Percentiles rank a stretch among this genome's conserved stretches.
These are phyloP conservation scores for Chondrosia reniformis DNA, from an alignment of 37 sponge, comb jelly and placozoan species.

Conservation along the genomic window DNA sequence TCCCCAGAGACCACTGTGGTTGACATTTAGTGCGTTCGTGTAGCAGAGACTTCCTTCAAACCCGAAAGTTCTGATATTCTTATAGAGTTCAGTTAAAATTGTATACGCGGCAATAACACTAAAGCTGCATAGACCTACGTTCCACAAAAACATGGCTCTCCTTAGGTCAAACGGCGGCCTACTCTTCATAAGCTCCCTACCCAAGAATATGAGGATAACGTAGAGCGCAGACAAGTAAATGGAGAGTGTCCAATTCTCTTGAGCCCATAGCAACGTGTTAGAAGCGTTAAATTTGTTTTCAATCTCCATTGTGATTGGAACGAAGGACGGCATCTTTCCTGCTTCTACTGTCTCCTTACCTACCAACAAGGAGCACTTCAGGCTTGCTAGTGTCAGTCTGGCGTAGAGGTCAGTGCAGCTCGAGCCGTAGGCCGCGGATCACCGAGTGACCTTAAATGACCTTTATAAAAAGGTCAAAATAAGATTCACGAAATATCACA, in stretches of 20 bases:
- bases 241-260: constrained; percentile 21
- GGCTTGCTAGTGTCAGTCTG: no score
- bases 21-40: background rate
- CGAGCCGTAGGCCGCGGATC: no score
- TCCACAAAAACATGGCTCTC: constrained; percentile 63
- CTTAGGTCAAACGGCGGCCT: constrained; percentile 44
- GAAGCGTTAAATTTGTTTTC: constrained; percentile 5
- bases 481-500: no score
- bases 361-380: no score
- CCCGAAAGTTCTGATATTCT: background rate
- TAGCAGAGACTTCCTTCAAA: constrained; percentile 2
- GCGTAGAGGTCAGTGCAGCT: no score
- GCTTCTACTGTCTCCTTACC: no score
- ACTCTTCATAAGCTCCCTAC: constrained; percentile 53
- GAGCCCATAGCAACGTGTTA: background rate
- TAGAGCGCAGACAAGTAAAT: constrained; percentile 40
- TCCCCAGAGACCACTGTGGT: constrained; percentile 22
- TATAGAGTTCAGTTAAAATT: background rate
- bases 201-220: constrained; percentile 43
- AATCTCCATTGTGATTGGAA: background rate
- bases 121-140: constrained; percentile 63
- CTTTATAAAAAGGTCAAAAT: no score
- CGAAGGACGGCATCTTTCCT: background rate
- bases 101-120: constrained; percentile 38
- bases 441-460: no score